These are phyloP conservation scores for Nycticebus coucang DNA, from an alignment of 2,113 vertebrate genomes.

Conservation along the genomic window DNA sequence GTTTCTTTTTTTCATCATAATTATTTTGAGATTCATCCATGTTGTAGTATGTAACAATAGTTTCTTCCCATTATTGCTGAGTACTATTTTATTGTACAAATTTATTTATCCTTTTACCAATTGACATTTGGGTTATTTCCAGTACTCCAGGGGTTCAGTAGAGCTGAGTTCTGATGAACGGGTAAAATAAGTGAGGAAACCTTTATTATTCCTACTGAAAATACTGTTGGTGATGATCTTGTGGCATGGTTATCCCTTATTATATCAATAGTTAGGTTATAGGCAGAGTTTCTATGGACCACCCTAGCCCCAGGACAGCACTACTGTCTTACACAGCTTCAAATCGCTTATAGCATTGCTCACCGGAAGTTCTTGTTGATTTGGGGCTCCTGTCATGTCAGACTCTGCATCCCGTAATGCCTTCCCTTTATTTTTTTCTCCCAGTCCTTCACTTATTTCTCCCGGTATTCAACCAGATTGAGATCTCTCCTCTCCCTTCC, in stretches of 20 bases:
- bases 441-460: background rate
- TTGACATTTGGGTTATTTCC: background rate
- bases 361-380: background rate
- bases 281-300: background rate
- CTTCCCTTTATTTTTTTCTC: background rate
- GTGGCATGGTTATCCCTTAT: background rate
- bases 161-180: background rate
- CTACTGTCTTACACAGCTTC: accelerated
- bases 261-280: background rate
- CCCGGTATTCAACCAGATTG: background rate
- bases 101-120: background rate
- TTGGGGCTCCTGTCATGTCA: background rate
- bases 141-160: background rate
- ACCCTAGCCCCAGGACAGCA: background rate
- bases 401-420: background rate
- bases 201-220: background rate
- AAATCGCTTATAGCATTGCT: background rate
- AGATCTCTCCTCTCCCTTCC: background rate
- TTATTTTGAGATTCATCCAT: background rate
- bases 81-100: no score
- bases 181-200: background rate
- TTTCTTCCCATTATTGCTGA: background rate
- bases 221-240: background rate
- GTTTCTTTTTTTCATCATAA: background rate
- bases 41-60: background rate